Evolutionary conservation across 2,888 invertebrate genomes (phyloP).

Genomic region (Heliconius erato): DNA sequence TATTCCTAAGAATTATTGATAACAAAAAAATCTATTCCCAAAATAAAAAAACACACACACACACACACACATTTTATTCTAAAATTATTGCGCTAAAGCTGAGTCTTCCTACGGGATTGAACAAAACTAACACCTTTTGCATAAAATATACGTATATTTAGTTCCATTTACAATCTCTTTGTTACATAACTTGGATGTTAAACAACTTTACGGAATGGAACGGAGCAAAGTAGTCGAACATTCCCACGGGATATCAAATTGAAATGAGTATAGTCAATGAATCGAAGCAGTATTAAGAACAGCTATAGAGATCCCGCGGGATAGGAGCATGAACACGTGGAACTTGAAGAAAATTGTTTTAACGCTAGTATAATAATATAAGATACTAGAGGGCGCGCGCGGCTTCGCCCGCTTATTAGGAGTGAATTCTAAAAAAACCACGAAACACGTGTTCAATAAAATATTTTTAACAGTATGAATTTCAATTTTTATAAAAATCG

Average conservation of each 20-base stretch:
- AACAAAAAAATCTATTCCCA: too few relatives aligned
- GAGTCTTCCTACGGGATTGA: not conserved
- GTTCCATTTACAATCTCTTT: not conserved
- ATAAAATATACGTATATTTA: slow-evolving; percentile 2
- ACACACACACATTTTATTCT: not conserved
- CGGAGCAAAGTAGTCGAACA: not conserved
- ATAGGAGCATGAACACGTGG: not conserved
- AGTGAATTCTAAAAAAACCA: too few relatives aligned
- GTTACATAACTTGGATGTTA: not conserved
- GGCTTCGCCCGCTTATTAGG: too few relatives aligned
- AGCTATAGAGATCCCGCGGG: slow-evolving; percentile 3
- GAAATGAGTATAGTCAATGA: slow-evolving; percentile 13
- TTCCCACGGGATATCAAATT: slow-evolving; percentile 1
- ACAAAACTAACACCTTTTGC: not conserved
- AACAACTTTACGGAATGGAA: not conserved
- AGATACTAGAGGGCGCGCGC: too few relatives aligned
- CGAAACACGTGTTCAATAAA: too few relatives aligned
- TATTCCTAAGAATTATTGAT: too few relatives aligned
- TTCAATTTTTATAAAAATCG: too few relatives aligned
- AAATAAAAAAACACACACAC: too few relatives aligned
- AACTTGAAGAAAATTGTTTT: not conserved
- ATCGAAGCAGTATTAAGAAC: slow-evolving; percentile 14
- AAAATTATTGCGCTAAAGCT: not conserved
- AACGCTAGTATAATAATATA: not conserved
- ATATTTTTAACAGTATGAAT: too few relatives aligned